Percentiles rank a stretch among this genome's conserved stretches.
Conservation (phyloP, 2,113 vertebrate species). For the Albula goreensis region DNA sequence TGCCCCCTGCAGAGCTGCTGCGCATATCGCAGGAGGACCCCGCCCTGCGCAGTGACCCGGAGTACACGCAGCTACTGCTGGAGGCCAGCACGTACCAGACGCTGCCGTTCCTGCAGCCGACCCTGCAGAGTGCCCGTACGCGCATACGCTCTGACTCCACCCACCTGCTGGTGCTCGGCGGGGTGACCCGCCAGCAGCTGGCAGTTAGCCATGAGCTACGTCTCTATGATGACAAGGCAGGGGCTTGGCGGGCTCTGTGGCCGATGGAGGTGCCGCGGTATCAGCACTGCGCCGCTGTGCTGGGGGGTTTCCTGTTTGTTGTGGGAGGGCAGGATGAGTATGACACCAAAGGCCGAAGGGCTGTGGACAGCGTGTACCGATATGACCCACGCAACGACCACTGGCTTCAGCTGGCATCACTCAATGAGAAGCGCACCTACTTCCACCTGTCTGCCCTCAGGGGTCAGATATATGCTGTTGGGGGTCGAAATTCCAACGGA, state of each 20-base stretch:
- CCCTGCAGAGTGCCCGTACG: slow-evolving; percentile 70
- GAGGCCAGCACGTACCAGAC: slow-evolving; percentile 81
- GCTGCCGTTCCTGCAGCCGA: slow-evolving; percentile 76
- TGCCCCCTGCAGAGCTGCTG: slow-evolving; percentile 72
- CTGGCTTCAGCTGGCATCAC: slow-evolving; percentile 73
- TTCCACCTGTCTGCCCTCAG: slow-evolving; percentile 74
- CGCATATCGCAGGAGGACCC: slow-evolving; percentile 72
- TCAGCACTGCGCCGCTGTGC: slow-evolving; percentile 74
- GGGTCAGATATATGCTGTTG: slow-evolving; percentile 71
- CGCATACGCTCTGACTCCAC: slow-evolving; percentile 70
- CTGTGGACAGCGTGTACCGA: slow-evolving; percentile 72
- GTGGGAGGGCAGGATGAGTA: slow-evolving; percentile 78
- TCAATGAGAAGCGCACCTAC: slow-evolving; percentile 76
- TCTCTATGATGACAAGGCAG: slow-evolving; percentile 62
- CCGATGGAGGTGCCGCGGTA: slow-evolving; percentile 76
- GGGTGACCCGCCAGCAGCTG: slow-evolving; percentile 75
- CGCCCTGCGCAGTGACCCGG: slow-evolving; percentile 69
- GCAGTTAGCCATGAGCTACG: slow-evolving; percentile 74
- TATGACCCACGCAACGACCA: slow-evolving; percentile 75
- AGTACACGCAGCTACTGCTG: slow-evolving; percentile 74
- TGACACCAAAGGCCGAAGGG: slow-evolving; percentile 77
- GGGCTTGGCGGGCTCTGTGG: slow-evolving; percentile 65
- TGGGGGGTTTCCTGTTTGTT: slow-evolving; percentile 76
- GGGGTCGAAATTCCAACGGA: slow-evolving; percentile 69
- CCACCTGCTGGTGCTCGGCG: slow-evolving; percentile 70